phyloP scores from a whole-genome alignment of 1,140 invertebrate species.

The Chironomus striatipennis region DNA sequence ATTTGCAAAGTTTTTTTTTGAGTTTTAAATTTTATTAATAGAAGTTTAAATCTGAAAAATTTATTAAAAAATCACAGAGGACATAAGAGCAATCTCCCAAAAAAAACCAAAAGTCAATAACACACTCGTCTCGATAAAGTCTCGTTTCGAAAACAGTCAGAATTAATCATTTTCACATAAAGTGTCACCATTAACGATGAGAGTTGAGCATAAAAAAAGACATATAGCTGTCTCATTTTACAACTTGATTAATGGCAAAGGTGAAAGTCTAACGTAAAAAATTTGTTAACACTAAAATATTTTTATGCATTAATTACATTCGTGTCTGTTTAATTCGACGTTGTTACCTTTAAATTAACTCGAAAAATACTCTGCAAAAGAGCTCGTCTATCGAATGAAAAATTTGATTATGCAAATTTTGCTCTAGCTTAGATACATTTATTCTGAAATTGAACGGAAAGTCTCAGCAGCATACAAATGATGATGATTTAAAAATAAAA shows the following conservation, averaged over 20 bases:
- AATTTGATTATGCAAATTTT: neutral
- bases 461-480: neutral
- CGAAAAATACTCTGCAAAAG: neutral
- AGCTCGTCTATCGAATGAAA: too few species aligned
- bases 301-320: neutral
- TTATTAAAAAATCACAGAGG: too few species aligned
- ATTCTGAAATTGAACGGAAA: neutral
- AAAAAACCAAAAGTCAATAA: neutral
- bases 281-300: neutral
- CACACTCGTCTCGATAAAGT: neutral
- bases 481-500: conserved; percentile 1
- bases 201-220: neutral
- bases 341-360: neutral
- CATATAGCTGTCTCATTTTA: neutral
- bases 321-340: neutral
- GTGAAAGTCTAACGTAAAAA: neutral
- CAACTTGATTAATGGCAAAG: neutral
- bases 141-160: neutral
- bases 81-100: neutral
- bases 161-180: conserved; percentile 14
- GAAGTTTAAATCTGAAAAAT: too few species aligned
- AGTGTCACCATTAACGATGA: neutral
- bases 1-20: too few species aligned
- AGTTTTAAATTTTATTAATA: too few species aligned
- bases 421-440: neutral